A percentile compares a stretch with the other conserved stretches of the same genome.
Evolutionary conservation across 1,140 invertebrate species (phyloP).

Genomic region (Drosophila ananassae): DNA sequence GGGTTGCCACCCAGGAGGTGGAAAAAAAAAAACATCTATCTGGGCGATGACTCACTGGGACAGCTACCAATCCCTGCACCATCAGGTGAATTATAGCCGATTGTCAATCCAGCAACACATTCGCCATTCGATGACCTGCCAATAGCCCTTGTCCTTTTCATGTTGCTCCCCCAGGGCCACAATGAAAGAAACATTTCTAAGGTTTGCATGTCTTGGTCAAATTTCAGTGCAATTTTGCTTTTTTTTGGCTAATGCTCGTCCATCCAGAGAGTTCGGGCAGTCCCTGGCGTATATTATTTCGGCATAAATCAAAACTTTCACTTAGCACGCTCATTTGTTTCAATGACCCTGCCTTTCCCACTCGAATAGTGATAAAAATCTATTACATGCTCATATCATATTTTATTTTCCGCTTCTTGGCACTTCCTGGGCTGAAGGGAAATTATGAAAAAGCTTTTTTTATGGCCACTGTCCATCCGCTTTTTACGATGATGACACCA

Average conservation of each 20-base stretch:
- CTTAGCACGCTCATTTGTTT: conserved; percentile 82
- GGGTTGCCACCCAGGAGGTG: conserved; percentile 48
- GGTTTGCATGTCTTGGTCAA: conserved; percentile 53
- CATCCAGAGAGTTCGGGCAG: conserved; percentile 16
- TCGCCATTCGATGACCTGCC: conserved; percentile 45
- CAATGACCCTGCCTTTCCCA: conserved; percentile 47
- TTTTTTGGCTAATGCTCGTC: conserved; percentile 26
- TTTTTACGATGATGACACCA: conserved; percentile 73
- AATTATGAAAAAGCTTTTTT: conserved; percentile 83
- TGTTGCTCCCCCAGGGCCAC: conserved; percentile 1
- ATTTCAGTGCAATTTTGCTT: conserved; percentile 47
- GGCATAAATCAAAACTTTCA: conserved; percentile 82
- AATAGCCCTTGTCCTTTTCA: not conserved
- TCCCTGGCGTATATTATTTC: conserved; percentile 78
- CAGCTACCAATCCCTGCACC: conserved; percentile 31
- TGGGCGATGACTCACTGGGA: conserved; percentile 17
- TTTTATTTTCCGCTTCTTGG: conserved; percentile 69
- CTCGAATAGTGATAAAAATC: conserved; percentile 78
- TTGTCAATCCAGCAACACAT: conserved; percentile 58
- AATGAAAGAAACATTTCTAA: conserved; percentile 3
- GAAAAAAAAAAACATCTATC: not conserved
- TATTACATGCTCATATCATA: conserved; percentile 82
- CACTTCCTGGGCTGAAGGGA: conserved; percentile 40
- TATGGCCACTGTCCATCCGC: conserved; percentile 48
- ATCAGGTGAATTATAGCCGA: conserved; percentile 52